phyloP scores from a whole-genome alignment of 2,888 invertebrate species.

The Cyclophora albipunctata region DNA sequence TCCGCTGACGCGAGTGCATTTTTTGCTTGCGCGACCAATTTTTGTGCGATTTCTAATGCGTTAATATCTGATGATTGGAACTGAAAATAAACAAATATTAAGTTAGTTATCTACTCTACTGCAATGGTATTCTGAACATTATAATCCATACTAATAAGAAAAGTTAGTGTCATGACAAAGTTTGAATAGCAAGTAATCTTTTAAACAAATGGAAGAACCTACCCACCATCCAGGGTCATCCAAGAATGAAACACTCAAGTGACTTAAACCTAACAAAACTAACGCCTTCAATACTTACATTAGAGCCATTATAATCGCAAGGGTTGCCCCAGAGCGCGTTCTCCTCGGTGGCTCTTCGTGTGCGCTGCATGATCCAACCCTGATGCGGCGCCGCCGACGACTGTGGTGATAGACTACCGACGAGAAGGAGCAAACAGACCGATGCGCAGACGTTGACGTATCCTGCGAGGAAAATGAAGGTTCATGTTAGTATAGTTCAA shows the following conservation, averaged over 20 bases:
- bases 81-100: constrained; percentile 35
- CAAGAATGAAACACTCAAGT: too few species aligned
- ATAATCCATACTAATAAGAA: too few species aligned
- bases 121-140: too few species aligned
- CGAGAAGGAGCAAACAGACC: constrained; percentile 59
- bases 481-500: background rate
- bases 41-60: constrained; percentile 37
- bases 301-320: constrained; percentile 46
- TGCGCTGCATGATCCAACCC: constrained; percentile 46
- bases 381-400: constrained; percentile 58
- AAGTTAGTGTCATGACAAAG: too few species aligned
- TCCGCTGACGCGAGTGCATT: constrained; percentile 37
- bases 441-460: constrained; percentile 71
- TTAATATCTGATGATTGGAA: constrained; percentile 36
- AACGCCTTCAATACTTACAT: constrained; percentile 24
- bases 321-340: constrained; percentile 58
- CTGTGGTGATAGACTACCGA: constrained; percentile 52
- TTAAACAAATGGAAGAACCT: too few species aligned
- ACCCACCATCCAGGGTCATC: too few species aligned
- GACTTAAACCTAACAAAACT: too few species aligned
- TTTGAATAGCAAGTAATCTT: too few species aligned
- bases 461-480: constrained; percentile 33
- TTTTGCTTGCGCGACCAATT: constrained; percentile 40
- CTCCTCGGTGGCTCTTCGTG: constrained; percentile 40
- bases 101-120: too few species aligned